phyloP scores from a whole-genome alignment of 2,888 invertebrate genomes.

The Subacronicta megacephala region DNA sequence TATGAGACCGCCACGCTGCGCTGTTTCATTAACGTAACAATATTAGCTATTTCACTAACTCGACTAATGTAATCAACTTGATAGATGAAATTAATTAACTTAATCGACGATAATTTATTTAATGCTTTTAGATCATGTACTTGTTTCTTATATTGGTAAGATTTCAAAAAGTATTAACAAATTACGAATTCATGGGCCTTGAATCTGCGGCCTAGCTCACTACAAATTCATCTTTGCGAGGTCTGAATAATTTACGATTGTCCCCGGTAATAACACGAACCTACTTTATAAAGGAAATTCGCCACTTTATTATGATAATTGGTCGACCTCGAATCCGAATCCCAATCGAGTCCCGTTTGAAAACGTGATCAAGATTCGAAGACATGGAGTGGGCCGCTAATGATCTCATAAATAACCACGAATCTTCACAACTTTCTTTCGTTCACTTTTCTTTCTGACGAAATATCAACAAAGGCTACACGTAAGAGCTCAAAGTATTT shows the following conservation, averaged over 20 bases:
- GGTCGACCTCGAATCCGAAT: constrained; percentile 64
- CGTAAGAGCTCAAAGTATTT: constrained; percentile 34
- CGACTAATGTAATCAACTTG: background rate
- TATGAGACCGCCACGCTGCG: constrained; percentile 54
- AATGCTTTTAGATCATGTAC: background rate
- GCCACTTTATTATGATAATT: constrained; percentile 72
- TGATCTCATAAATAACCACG: constrained; percentile 69
- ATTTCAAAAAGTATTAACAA: constrained; percentile 27
- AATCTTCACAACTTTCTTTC: constrained; percentile 50
- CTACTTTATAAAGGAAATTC: constrained; percentile 67
- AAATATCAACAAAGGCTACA: constrained; percentile 47
- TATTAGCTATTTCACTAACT: constrained; percentile 19
- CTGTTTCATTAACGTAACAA: constrained; percentile 42
- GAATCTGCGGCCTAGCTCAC: constrained; percentile 22
- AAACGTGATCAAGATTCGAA: constrained; percentile 68
- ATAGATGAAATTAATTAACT: background rate
- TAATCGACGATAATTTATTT: constrained; percentile 1
- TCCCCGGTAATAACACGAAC: constrained; percentile 61
- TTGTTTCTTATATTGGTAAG: background rate
- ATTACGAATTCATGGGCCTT: constrained; percentile 23
- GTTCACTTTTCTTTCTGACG: constrained; percentile 42
- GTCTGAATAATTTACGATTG: constrained; percentile 63
- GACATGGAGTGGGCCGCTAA: constrained; percentile 66
- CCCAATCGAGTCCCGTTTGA: constrained; percentile 63
- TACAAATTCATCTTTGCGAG: constrained; percentile 39